Base-by-base conservation (phyloP, 1,140 invertebrate species). In the Octopus sinensis region DNA sequence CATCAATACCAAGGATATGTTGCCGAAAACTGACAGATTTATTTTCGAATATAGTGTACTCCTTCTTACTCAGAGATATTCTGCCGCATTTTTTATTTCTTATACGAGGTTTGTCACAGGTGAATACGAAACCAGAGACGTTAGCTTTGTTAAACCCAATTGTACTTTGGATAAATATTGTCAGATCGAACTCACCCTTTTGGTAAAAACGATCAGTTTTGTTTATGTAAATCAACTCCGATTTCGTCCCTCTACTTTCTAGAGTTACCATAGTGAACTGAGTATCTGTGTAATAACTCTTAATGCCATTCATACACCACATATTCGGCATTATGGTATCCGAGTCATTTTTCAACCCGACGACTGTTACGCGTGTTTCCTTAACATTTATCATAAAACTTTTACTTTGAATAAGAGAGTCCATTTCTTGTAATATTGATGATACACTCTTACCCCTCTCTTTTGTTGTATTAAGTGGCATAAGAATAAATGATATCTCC, bases 61-160 rank as follows among this genome's bases (percentile, higher is more conserved):
- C 92, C 5, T 88, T 86, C 4, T 83, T 81, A 5, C 87, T 84
- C 5, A 93, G 82, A 12, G 90, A 85, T 53, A 92, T 90, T 84
- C 90, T 89, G 4, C 88, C 88, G 83, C 84, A 90, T 76, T 84
- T 87, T 83, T 79, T 85, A 56, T 85, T 76, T 51, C 73, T 85
- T 56, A 88, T 88, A 73, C 85, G 85, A 9, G 86, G 86, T 85
- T 85, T 86, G 43, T 87, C 79, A 80, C 85, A 88, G 7, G 87
- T 84, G 76, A 87, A 86, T 5, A 86, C 86, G 56, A 82, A 86
- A 23, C 83, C 79, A 12, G 73, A 81, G 10, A 79, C 53, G 23
- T 82, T 81, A 2, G 80, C 82, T 17, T 84, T 71, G 12, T 85
- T 82, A 13, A 83, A 81, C 43, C 81, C 83, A 6, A 87, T 80